Conservation (phyloP, 2,113 vertebrate species). For the Erinaceus europaeus region DNA sequence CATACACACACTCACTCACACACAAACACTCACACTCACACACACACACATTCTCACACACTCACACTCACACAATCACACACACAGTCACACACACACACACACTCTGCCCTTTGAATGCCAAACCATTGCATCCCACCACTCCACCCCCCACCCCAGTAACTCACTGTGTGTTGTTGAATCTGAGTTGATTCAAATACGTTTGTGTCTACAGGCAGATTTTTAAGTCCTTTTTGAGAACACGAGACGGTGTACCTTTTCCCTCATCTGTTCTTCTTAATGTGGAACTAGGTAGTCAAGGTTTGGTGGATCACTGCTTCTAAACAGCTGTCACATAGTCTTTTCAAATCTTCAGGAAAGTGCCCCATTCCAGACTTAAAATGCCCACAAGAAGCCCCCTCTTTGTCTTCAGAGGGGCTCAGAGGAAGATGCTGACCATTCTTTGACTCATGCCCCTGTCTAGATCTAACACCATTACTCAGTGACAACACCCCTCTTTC, state of each 20-base stretch:
- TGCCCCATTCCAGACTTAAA: neutral
- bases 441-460: neutral
- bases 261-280: slow-evolving; percentile 3
- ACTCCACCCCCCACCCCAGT: too few species aligned
- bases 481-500: neutral
- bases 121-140: too few species aligned
- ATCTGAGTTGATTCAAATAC: too few species aligned
- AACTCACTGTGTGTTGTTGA: too few species aligned
- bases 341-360: slow-evolving; percentile 34
- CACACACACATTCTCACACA: too few species aligned
- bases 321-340: neutral
- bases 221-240: slow-evolving; percentile 9
- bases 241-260: neutral
- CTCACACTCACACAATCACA: too few species aligned
- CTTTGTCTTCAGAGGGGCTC: neutral
- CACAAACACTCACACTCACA: too few species aligned
- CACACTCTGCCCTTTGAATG: neutral
- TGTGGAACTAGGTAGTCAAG: neutral
- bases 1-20: too few species aligned
- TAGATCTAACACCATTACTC: neutral
- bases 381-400: neutral
- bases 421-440: slow-evolving; percentile 1
- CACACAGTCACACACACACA: too few species aligned
- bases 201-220: neutral
- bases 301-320: neutral